Percentiles rank a stretch among this genome's conserved stretches.
Conservation (phyloP, 2,113 vertebrate genomes). For the Grus americana region DNA sequence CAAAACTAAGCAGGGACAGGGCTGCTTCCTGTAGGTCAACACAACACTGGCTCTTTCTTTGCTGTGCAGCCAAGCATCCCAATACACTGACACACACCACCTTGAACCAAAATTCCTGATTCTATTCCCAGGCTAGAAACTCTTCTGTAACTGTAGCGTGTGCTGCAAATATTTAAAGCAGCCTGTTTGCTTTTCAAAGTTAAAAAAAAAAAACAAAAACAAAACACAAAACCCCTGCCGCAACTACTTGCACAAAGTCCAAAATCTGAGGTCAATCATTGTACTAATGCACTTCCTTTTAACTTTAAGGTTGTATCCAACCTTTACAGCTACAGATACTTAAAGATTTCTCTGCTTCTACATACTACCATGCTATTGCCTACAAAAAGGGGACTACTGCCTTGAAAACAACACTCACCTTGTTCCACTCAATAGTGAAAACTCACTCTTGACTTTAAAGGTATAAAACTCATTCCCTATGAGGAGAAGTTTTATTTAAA, state of each 20-base stretch:
- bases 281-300: background rate
- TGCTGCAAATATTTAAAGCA: background rate
- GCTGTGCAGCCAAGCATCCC: background rate
- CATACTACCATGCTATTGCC: background rate
- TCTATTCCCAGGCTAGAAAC: background rate
- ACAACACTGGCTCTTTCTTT: background rate
- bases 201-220: background rate
- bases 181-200: background rate
- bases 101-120: background rate
- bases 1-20: background rate
- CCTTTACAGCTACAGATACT: background rate
- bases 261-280: background rate
- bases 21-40: background rate
- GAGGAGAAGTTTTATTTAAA: background rate
- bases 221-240: background rate
- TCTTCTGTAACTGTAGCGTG: background rate
- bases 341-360: background rate
- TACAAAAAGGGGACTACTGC: background rate
- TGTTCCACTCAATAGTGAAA: background rate
- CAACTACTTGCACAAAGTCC: background rate
- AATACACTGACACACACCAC: background rate
- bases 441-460: background rate
- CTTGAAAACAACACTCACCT: background rate
- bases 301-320: background rate
- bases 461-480: background rate